A percentile compares a stretch with the other conserved stretches of the same genome.
Conservation (phyloP, 1,140 invertebrate species). For the Drosophila mojavensis region DNA sequence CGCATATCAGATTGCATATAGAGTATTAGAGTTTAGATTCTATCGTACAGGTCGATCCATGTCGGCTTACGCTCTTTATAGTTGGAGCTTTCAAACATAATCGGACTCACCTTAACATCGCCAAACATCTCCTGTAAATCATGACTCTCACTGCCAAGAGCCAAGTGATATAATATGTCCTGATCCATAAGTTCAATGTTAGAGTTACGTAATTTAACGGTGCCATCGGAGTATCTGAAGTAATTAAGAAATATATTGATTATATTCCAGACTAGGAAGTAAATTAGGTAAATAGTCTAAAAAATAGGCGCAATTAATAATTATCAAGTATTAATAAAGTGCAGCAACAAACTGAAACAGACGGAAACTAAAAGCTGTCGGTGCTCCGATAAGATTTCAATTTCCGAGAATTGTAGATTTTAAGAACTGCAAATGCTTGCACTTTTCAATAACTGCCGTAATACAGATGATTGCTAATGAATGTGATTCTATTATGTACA, state of each 20-base stretch:
- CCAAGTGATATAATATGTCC: conserved; percentile 97
- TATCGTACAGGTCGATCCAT: too few relatives aligned
- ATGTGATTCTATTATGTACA: neutral
- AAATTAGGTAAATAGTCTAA: too few relatives aligned
- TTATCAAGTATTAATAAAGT: neutral
- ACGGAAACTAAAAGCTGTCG: neutral
- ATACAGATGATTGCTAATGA: neutral
- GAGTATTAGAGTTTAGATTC: too few relatives aligned
- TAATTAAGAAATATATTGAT: too few relatives aligned
- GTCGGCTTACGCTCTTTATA: too few relatives aligned
- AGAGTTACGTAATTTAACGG: conserved; percentile 92
- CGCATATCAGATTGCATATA: too few relatives aligned
- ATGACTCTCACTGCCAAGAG: conserved; percentile 94
- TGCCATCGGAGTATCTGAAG: conserved; percentile 91
- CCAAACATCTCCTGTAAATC: conserved; percentile 98
- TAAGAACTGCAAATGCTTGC: neutral
- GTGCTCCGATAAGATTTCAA: conserved; percentile 8
- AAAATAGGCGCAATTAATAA: neutral
- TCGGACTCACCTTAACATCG: conserved; percentile 93
- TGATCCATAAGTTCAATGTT: conserved; percentile 96
- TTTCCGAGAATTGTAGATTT: conserved; percentile 2
- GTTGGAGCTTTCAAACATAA: too few relatives aligned
- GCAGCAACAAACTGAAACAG: neutral
- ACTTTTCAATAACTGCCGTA: too few relatives aligned
- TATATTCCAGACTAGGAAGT: neutral